These are phyloP conservation scores for Serripes groenlandicus DNA, from an alignment of 2,888 invertebrate species.

Conservation along the genomic window DNA sequence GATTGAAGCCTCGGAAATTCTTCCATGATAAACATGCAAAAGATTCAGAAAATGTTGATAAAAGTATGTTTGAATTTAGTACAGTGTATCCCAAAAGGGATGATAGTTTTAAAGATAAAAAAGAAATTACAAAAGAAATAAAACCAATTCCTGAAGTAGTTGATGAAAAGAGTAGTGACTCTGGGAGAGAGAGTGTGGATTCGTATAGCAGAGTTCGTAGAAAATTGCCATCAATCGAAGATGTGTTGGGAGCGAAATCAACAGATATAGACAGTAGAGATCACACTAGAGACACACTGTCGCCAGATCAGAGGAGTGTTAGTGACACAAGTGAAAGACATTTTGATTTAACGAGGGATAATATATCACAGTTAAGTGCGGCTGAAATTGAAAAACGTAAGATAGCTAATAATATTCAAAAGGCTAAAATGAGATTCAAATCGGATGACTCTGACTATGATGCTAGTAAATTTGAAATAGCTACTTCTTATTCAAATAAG, in stretches of 20 bases:
- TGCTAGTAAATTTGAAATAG: constrained; percentile 52
- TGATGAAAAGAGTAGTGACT: constrained; percentile 43
- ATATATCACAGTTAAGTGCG: constrained; percentile 36
- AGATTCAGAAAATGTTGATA: constrained; percentile 12
- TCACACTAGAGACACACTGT: neutral
- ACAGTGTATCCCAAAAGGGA: constrained; percentile 58
- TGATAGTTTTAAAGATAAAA: constrained; percentile 24
- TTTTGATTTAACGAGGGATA: constrained; percentile 30
- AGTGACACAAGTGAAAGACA: constrained; percentile 11
- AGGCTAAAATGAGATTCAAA: constrained; percentile 50
- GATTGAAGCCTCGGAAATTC: neutral
- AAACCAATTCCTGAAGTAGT: constrained; percentile 21
- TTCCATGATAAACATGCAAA: neutral
- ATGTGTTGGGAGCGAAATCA: constrained; percentile 55
- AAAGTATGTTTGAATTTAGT: constrained; percentile 61
- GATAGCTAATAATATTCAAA: constrained; percentile 46
- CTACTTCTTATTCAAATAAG: constrained; percentile 45
- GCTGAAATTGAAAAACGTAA: constrained; percentile 50
- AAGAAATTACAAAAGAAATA: neutral
- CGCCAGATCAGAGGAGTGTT: constrained; percentile 1
- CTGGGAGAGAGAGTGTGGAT: constrained; percentile 56
- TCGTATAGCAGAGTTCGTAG: constrained; percentile 53
- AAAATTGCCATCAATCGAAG: constrained; percentile 61
- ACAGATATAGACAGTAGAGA: neutral
- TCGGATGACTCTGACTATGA: constrained; percentile 36